Evolutionary conservation across 1,140 invertebrate genomes (phyloP), one percentile per base, ranked within the genome.

Genomic region (Ephestia elutella): DNA sequence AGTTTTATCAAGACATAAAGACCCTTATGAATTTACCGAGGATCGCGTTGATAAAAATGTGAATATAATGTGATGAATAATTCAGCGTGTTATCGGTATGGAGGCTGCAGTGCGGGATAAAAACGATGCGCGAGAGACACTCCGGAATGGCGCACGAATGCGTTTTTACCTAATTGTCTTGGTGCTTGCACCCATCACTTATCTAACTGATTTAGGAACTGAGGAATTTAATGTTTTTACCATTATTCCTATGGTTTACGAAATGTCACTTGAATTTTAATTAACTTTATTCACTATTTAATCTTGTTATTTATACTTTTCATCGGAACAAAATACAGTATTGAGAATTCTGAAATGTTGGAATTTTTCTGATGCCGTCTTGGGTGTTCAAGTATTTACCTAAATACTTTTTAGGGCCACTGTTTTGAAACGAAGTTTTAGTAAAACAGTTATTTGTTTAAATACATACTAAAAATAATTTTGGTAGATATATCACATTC

Each of bases 1-100:
- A 84, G 75, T 83, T 77, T 86, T 88, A 86, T 86, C 80, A 85
- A 86, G 82, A 86, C 83, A 86, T 86, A 88, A 86, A 86, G 83
- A 82, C 73, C 73, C 73, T 78, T 84, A 86, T 86, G 82, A 86
- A 84, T 86, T 83, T 79, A 83, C 82, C 70, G 65, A 78, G 80
- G 82, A 86, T 78, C 81, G 82, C 81, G 82, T 86, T 86, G 82
- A 83, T 75, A 86, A 88, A 86, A 88, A 88, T 86, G 86, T 82
- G 82, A 88, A 84, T 86, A 86, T 88, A 86, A 82, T 84, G 76
- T 72, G 68, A 77, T 88, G 86, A 88, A 88, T 88, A 72, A 88
- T 88, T 86, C 86, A 88, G 86, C 81, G 86, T 86, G 80, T 71
- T 71, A 85, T 86, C 82, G 81, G 83, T 82, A 85, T 85, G 83